Percentiles rank a stretch among this genome's conserved stretches.
Conservation (phyloP, 2,888 invertebrate genomes). For the Rotaria magnacalcarata region DNA sequence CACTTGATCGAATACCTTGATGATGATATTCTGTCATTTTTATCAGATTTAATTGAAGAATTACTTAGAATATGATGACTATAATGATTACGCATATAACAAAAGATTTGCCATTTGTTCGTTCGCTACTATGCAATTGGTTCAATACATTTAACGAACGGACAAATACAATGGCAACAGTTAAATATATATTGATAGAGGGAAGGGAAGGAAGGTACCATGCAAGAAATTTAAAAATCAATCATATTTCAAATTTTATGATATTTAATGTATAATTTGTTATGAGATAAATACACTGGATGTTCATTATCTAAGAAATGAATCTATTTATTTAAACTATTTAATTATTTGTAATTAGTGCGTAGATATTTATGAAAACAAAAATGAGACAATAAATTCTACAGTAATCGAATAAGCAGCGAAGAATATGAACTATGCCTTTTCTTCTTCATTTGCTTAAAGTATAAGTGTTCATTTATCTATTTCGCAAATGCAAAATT, state of each 20-base stretch:
- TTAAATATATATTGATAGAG: too few relatives aligned
- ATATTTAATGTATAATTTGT: too few relatives aligned
- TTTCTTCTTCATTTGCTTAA: neutral
- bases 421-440: neutral
- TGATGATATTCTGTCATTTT: neutral
- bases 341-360: neutral
- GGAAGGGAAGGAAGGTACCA: too few relatives aligned
- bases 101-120: neutral
- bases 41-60: neutral
- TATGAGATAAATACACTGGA: neutral
- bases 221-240: too few relatives aligned
- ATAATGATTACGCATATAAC: neutral
- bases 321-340: neutral
- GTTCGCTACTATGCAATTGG: neutral
- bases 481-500: neutral
- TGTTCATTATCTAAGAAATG: neutral
- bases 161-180: neutral
- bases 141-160: neutral
- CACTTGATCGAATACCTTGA: too few relatives aligned
- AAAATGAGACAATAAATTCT: neutral
- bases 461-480: neutral
- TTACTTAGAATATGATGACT: neutral
- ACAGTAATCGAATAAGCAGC: neutral
- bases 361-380: neutral
- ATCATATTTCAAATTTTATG: too few relatives aligned